These are phyloP conservation scores for Manduca sexta DNA, from an alignment of 1,140 invertebrate species.

Conservation along the genomic window DNA sequence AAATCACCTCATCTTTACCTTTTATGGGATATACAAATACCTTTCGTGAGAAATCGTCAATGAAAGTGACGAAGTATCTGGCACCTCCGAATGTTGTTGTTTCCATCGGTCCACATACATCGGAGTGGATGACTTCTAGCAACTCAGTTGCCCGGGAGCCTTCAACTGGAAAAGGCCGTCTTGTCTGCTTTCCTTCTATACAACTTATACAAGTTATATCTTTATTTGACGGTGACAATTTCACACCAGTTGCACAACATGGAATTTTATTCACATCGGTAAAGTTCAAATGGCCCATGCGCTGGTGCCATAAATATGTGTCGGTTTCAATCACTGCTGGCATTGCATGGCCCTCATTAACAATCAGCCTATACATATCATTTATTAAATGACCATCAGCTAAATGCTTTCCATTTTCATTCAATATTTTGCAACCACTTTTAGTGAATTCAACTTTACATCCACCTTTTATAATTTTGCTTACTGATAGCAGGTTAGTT, in stretches of 20 bases:
- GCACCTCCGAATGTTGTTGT: constrained; percentile 36
- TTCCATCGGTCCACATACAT: constrained; percentile 63
- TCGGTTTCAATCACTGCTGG: neutral
- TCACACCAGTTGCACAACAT: constrained; percentile 16
- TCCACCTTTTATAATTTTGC: constrained; percentile 30
- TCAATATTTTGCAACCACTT: neutral
- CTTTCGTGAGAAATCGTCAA: constrained; percentile 60
- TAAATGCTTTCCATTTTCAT: neutral
- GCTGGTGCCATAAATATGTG: constrained; percentile 4
- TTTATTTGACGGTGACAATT: constrained; percentile 24
- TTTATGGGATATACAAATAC: constrained; percentile 55
- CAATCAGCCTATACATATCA: too few relatives aligned
- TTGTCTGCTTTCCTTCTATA: constrained; percentile 29
- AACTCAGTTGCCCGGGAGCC: constrained; percentile 12
- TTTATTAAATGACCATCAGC: neutral
- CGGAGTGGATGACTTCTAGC: constrained; percentile 40
- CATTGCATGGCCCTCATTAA: constrained; percentile 11
- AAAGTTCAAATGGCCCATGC: constrained; percentile 17
- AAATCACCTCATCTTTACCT: constrained; percentile 47
- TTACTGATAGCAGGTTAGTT: constrained; percentile 28
- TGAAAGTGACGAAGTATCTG: constrained; percentile 58
- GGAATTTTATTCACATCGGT: constrained; percentile 16
- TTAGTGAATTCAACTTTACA: constrained; percentile 22
- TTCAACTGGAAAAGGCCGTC: constrained; percentile 14
- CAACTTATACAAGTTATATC: constrained; percentile 18